phyloP scores from a whole-genome alignment of 1,140 invertebrate species.

The Oscheius sp. region DNA sequence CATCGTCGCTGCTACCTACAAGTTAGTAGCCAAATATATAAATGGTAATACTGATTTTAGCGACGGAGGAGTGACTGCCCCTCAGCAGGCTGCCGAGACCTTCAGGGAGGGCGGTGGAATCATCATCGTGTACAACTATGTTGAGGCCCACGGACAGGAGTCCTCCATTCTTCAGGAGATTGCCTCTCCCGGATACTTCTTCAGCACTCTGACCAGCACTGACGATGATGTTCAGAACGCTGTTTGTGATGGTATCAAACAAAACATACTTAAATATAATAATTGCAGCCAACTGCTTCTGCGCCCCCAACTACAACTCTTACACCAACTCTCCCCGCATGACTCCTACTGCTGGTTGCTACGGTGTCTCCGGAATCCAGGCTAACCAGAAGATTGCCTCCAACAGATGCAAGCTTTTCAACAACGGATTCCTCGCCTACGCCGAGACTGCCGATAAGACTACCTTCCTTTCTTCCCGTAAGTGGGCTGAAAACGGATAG shows the following conservation, averaged over 20 bases:
- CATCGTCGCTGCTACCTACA: neutral
- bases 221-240: neutral
- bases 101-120: neutral
- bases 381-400: neutral
- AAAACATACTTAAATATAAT: neutral
- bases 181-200: neutral
- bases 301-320: neutral
- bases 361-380: neutral
- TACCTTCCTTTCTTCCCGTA: neutral
- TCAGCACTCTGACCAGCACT: neutral
- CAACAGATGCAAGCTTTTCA: neutral
- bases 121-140: neutral
- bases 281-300: neutral
- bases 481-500: too few relatives aligned
- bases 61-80: neutral
- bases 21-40: too few relatives aligned
- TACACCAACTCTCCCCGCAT: neutral
- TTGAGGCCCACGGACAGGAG: neutral
- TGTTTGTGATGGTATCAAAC: conserved; percentile 1
- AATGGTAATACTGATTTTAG: too few relatives aligned
- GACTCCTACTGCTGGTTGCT: neutral
- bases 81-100: neutral
- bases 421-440: neutral
- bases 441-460: neutral
- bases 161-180: neutral